phyloP scores from a whole-genome alignment of 2,113 vertebrate genomes.

The Callaeas wilsoni region DNA sequence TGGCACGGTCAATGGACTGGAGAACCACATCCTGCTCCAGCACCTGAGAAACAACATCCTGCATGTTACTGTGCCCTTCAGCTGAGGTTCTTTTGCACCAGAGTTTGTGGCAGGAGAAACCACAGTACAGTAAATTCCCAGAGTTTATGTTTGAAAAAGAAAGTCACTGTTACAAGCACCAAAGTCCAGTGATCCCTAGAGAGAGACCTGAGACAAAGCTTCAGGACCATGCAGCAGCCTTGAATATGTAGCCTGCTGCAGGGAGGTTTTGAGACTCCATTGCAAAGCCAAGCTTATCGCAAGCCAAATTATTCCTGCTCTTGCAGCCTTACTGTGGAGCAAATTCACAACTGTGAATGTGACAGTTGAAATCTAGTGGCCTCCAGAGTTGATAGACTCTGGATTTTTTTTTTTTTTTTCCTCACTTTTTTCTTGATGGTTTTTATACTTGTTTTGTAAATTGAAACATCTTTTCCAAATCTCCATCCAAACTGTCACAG shows the following conservation, averaged over 20 bases:
- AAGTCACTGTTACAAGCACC: neutral
- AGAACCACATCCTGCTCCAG: conserved; percentile 94
- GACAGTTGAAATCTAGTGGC: neutral
- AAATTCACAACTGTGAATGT: neutral
- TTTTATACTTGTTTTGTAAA: neutral
- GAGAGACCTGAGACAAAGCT: neutral
- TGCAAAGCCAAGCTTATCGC: neutral
- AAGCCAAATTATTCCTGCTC: neutral
- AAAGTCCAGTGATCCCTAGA: neutral
- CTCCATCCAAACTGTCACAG: neutral
- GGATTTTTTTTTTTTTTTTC: neutral
- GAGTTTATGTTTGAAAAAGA: neutral
- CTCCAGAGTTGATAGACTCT: neutral
- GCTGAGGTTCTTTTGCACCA: neutral
- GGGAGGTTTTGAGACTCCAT: neutral
- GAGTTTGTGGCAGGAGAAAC: neutral
- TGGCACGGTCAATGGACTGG: conserved; percentile 95
- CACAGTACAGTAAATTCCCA: neutral
- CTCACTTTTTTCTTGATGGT: neutral
- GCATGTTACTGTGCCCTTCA: neutral
- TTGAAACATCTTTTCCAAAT: neutral
- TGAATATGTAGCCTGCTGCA: neutral
- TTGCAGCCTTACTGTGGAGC: neutral
- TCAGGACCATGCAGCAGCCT: neutral
- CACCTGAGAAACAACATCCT: conserved; percentile 70